Base-by-base conservation (phyloP, 2,888 invertebrate species). In the Adineta ricciae region DNA sequence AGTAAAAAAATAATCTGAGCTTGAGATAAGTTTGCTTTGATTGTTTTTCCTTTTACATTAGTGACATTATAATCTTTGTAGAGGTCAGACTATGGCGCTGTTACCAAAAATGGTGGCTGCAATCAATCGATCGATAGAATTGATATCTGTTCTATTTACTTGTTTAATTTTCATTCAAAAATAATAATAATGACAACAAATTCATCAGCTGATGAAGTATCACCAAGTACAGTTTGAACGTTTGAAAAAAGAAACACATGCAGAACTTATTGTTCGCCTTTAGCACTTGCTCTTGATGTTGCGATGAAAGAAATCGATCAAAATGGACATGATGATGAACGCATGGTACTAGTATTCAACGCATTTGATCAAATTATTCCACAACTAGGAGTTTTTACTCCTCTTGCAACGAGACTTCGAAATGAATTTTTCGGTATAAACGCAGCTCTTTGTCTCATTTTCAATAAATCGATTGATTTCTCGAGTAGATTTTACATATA, bases 271-370 rank as follows among this genome's bases (percentile, higher is more conserved):
- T 46, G 11, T 73, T 73, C 4, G 2, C 7, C 24, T 24, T 24
- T 16, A 73, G 73, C 73, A 7, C 36, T 73, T 41, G 41, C 38
- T 24, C 24, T 73, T 73, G 73, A 73, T 24, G 38, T 73, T n/a
- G 38, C 73, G 24, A 73, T 73, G 36, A 73, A 73, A 73, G 73
- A 73, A 41, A 73, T 73, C 9, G 73, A 73, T 1, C 73, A 73
- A 38, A 73, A 38, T 73, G 73, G 73, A 38, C 73, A 16, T 21
- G 41, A 36, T 19, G 73, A 73, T 41, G 73, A 73, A 41, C 73
- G 73, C 38, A 73, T 73, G 73, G 73, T 73, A 5, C 73, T 73
- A 9, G 73, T 73, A 73, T 73, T 73, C 41, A 73, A 73, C 24
- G 73, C 73, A 11, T 41, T 73, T 19, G 73, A 73, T 73, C 73